Evolutionary conservation across 1,140 invertebrate genomes (phyloP), one percentile per base, ranked within the genome.

Genomic region (Leptinotarsa texana): DNA sequence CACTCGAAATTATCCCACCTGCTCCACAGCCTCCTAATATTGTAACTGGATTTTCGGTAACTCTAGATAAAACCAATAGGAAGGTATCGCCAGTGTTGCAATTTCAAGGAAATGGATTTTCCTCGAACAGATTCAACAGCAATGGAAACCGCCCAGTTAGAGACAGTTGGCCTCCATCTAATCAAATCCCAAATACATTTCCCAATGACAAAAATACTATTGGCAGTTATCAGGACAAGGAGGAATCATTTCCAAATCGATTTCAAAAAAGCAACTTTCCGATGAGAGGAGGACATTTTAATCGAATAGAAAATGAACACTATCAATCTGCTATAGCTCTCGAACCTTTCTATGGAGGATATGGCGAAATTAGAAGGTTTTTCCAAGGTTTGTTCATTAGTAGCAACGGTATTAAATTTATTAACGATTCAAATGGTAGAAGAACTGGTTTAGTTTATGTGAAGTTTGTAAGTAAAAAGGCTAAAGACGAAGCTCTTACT

Each of bases 401-500:
- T 13, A 92, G 92, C 75, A 92, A 93, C 80, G 94, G 95, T 4
- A 90, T 98, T 47, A 96, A 96, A 85, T 88, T 97, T 78, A 91
- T 95, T 11, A 94, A 92, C 81, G 93, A 96, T 78, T 89, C 90
- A 15, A 89, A 91, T 77, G 95, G 96, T 1, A 90, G 91, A 33
- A 88, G 93, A 13, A 93, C 91, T 0, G 95, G 95, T 1, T 91
- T 92, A 24, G 94, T 92, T 13, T 95, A 91, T 81, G 89, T 97
- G 2, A 90, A 91, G 78, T 97, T 97, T 82, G 88, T 87, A 5
- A 89, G 90, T 74, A 82, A 86, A 1, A 90, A 89, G 21, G 91
- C 91, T 61, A 93, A 93, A 71, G 88, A 91, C 42, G 87, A 92
- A 63, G 94, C 94, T 0, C 80, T 97, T 5, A 85, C 87, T 47